Evolutionary conservation across 2,797 vertebrate species (phyloP).

Genomic region (Epinephelus awoara): DNA sequence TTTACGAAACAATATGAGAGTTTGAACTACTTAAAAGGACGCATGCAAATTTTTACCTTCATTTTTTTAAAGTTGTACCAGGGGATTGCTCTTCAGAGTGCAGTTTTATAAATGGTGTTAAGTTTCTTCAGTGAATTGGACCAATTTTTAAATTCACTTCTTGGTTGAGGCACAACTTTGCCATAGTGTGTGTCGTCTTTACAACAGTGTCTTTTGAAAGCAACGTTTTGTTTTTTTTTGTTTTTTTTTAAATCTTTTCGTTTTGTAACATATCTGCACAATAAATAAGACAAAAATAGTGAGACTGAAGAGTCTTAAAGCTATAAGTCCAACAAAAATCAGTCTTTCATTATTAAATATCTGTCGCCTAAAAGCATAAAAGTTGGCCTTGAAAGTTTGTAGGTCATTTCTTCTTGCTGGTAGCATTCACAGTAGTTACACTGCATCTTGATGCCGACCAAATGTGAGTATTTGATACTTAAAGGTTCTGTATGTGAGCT

Average conservation of each 20-base stretch:
- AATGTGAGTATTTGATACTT: background rate
- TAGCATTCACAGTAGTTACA: background rate
- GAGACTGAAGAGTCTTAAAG: background rate
- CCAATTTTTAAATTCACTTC: background rate
- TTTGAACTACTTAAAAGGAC: no score
- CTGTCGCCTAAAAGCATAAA: background rate
- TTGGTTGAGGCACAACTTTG: background rate
- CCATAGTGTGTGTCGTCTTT: background rate
- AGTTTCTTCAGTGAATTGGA: background rate
- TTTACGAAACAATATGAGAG: no score
- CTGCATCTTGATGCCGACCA: background rate
- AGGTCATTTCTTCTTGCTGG: background rate
- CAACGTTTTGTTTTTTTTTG: background rate
- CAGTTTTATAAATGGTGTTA: background rate
- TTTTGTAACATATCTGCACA: background rate
- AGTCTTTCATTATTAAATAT: background rate
- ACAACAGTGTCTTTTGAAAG: background rate
- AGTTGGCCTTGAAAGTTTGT: background rate
- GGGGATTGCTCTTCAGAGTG: no score
- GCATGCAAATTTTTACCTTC: no score
- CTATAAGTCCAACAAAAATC: background rate
- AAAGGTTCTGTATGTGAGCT: background rate
- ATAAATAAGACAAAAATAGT: background rate
- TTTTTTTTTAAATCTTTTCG: background rate
- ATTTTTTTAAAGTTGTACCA: no score